Conservation (phyloP, 2,113 vertebrate genomes). For the Cacatua alba region DNA sequence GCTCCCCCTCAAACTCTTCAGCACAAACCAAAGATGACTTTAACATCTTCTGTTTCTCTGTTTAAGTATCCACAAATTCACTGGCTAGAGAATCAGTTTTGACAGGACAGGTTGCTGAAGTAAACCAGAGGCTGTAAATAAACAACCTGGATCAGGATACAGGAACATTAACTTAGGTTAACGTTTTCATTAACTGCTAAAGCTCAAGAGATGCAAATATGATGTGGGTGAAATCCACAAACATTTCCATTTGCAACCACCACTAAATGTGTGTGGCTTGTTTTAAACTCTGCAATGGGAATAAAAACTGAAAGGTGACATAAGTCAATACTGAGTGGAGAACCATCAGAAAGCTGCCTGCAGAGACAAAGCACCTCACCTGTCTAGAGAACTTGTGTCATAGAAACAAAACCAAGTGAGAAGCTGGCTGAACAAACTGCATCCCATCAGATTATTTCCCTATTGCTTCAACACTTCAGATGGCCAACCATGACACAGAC, state of each 20-base stretch:
- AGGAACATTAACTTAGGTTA: background rate
- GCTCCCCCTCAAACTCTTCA: background rate
- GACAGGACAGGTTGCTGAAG: background rate
- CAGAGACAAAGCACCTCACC: background rate
- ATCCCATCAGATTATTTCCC: background rate
- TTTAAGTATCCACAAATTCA: background rate
- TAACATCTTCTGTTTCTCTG: background rate
- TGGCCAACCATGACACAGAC: background rate
- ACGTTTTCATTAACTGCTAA: background rate
- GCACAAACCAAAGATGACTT: background rate
- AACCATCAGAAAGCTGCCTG: background rate
- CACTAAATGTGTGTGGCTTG: background rate
- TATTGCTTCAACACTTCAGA: background rate
- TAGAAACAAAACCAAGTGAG: background rate
- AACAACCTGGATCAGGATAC: background rate
- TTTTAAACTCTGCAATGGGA: background rate
- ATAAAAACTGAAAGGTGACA: background rate
- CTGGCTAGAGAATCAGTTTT: background rate
- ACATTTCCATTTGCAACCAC: background rate
- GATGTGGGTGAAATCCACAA: background rate
- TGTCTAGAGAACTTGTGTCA: background rate
- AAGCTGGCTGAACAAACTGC: background rate
- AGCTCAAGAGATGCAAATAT: background rate
- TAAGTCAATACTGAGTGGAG: fast-evolving
- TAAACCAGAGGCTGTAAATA: background rate